Evolutionary conservation across 2,888 invertebrate species (phyloP).

Genomic region (Helicoverpa assulta): DNA sequence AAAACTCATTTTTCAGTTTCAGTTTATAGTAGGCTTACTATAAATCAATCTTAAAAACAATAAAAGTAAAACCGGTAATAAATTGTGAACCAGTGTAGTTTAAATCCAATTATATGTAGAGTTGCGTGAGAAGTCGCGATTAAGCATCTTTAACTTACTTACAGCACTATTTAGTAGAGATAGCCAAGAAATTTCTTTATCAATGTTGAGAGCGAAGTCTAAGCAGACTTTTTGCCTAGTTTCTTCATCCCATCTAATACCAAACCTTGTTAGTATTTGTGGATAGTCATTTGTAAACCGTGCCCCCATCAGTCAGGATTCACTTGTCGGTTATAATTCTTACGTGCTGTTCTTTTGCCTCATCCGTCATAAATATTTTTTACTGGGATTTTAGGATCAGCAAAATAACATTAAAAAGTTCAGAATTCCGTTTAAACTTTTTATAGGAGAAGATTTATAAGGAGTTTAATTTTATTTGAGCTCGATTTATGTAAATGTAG

Average conservation of each 20-base stretch:
- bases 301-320: slow-evolving; percentile 3
- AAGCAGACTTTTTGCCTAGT: slow-evolving; percentile 14
- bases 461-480: not conserved
- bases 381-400: not conserved
- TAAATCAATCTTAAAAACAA: not conserved
- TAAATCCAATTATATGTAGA: slow-evolving; percentile 37
- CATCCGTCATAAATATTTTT: not conserved
- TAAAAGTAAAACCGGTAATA: not conserved
- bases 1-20: not conserved
- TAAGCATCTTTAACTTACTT: slow-evolving; percentile 39
- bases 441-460: not conserved
- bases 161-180: slow-evolving; percentile 18
- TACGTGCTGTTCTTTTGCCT: not conserved
- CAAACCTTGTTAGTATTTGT: not conserved
- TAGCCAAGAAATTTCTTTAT: slow-evolving; percentile 28
- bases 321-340: slow-evolving; percentile 7
- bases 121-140: slow-evolving; percentile 51
- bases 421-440: slow-evolving; percentile 15
- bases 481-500: slow-evolving; percentile 10
- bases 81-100: slow-evolving; percentile 22
- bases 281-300: slow-evolving; percentile 11
- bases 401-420: slow-evolving; percentile 17
- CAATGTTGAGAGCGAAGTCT: slow-evolving; percentile 11
- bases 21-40: too few species aligned
- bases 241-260: slow-evolving; percentile 20